Evolutionary conservation across 2,113 vertebrate genomes (phyloP), one percentile per base, ranked within the genome.

Genomic region (Festucalex cinctus): DNA sequence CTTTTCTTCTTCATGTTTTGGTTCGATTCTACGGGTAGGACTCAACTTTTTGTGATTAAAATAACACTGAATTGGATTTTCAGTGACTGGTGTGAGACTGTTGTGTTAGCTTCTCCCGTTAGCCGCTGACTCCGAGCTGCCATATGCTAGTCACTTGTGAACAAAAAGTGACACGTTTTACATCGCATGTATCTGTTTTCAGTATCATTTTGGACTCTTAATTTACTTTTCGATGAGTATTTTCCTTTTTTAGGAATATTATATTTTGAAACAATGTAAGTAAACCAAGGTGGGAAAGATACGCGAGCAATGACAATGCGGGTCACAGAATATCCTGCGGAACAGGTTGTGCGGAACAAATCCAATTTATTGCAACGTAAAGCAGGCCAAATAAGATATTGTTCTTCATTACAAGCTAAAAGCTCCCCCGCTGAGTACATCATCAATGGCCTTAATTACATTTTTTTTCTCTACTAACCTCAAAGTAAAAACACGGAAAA

Each of bases 371-470:
- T 80, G 75, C 78, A 73, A 84, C 76, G 80, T 69, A 88, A 90
- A 87, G 70, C 83, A 86, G 88, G 84, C 84, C 85, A 89, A 89
- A 86, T 81, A 88, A 84, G 84, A 85, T 84, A 91, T 88, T 82
- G 82, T 85, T 85, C 80, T 88, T 89, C 86, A 90, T 89, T 88
- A 88, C 84, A 88, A 81, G 82, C 78, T 81, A 78, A 85, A 80
- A 76, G 74, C 81, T 79, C 73, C 74, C 88, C 85, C 69, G 84
- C 82, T 68, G 83, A 85, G 86, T 83, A 76, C 65, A 71, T 80
- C 82, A 86, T 91, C 86, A 89, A 90, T 89, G 83, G 76, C 85
- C 84, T 91, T 88, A 91, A 92, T 90, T 89, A 88, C 80, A 88
- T 82, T 87, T 69, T 64, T 86, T 82, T 69, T 60, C 36, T 4